These are phyloP conservation scores for Hiodon tergisus DNA, from an alignment of 2,113 vertebrate species.

Conservation along the genomic window DNA sequence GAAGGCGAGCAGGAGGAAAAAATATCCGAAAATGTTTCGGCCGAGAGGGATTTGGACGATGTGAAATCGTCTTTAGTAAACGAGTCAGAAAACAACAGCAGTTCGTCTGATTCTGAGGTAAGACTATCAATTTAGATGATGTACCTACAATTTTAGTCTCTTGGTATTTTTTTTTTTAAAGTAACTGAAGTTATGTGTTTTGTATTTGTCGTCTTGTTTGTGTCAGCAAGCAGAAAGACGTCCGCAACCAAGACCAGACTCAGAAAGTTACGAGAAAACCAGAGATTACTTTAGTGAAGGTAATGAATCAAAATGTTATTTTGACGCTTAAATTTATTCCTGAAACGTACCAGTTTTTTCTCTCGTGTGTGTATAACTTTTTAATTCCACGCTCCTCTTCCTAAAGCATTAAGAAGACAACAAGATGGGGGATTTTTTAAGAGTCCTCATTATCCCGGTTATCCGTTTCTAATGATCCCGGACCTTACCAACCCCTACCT, in stretches of 20 bases:
- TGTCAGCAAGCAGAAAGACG: constrained; percentile 70
- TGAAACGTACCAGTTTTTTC: no score
- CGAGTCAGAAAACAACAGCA: constrained; percentile 81
- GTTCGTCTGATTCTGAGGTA: constrained; percentile 72
- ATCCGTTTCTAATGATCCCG: constrained; percentile 89
- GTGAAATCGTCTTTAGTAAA: constrained; percentile 85
- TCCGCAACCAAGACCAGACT: constrained; percentile 52
- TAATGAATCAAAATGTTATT: constrained; percentile 37
- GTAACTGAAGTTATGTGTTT: background rate
- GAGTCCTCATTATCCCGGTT: constrained; percentile 74
- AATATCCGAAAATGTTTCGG: constrained; percentile 68
- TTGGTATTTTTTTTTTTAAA: background rate
- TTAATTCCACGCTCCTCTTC: constrained; percentile 7
- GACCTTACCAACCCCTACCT: constrained; percentile 81
- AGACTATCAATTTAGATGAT: constrained; percentile 23
- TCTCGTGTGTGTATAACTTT: background rate
- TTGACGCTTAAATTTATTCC: background rate
- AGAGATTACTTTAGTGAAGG: constrained; percentile 75
- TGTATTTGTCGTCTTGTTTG: constrained; percentile 17
- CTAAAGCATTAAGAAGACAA: constrained; percentile 69
- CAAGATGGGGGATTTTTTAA: constrained; percentile 75
- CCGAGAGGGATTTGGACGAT: constrained; percentile 79
- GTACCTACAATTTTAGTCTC: background rate
- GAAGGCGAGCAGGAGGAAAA: constrained; percentile 85
- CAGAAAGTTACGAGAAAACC: constrained; percentile 68